Conservation (phyloP, 2,888 invertebrate species). For the Dichetophora obliterata region DNA sequence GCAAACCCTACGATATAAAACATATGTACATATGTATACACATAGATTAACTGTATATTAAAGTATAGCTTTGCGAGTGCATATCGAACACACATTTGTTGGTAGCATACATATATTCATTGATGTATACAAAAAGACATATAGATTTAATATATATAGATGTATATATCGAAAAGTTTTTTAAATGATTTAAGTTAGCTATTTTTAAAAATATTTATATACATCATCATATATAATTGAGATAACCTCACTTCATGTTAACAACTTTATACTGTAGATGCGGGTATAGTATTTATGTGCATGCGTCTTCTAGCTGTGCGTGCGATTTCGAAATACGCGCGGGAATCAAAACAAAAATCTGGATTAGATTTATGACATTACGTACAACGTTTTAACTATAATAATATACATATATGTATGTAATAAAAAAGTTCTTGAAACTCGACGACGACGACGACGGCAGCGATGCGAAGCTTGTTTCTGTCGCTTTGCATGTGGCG, state of each 20-base stretch:
- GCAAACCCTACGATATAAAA: no score
- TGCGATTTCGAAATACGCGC: slow-evolving; percentile 2
- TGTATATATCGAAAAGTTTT: background rate
- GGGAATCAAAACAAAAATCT: slow-evolving; percentile 49
- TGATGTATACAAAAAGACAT: no score
- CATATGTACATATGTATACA: no score
- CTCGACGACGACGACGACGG: no score
- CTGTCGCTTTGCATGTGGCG: no score
- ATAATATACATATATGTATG: no score
- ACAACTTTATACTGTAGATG: background rate
- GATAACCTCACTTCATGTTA: no score
- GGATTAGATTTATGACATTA: slow-evolving; percentile 13
- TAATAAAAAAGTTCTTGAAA: no score
- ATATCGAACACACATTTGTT: background rate
- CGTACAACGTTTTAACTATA: background rate
- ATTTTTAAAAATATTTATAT: background rate
- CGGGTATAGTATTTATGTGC: background rate
- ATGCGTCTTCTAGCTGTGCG: background rate
- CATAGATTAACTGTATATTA: no score
- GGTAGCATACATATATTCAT: background rate
- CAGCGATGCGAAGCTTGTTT: no score
- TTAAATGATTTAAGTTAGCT: background rate
- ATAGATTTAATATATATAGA: no score
- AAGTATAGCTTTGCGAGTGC: background rate
- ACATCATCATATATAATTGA: background rate